Conservation (phyloP, 1,140 invertebrate species). For the Drosophila arizonae region DNA sequence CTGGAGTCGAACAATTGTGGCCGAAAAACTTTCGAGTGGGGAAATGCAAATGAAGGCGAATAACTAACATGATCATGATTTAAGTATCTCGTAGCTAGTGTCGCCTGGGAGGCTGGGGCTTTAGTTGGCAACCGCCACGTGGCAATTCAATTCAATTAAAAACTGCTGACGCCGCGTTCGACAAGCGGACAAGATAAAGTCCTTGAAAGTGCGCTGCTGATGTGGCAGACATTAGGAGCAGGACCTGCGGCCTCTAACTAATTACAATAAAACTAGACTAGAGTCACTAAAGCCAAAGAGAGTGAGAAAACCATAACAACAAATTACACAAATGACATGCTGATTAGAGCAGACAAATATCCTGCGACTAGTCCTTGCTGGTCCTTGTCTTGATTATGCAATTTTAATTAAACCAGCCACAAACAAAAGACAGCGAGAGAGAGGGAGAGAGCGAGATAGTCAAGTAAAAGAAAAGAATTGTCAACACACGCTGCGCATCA, state of each 20-base stretch:
- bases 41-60: slow-evolving; percentile 71
- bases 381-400: slow-evolving; percentile 54
- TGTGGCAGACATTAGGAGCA: slow-evolving; percentile 39
- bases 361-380: slow-evolving; percentile 26
- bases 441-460: not conserved
- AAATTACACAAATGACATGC: slow-evolving; percentile 72
- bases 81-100: slow-evolving; percentile 10
- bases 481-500: slow-evolving; percentile 47
- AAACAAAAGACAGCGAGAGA: slow-evolving; percentile 24
- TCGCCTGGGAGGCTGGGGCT: not conserved
- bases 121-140: slow-evolving; percentile 41
- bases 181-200: slow-evolving; percentile 56
- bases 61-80: slow-evolving; percentile 58
- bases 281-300: slow-evolving; percentile 2
- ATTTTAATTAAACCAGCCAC: slow-evolving; percentile 65
- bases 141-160: slow-evolving; percentile 77
- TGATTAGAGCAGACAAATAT: slow-evolving; percentile 61
- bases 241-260: slow-evolving; percentile 50
- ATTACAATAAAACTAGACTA: slow-evolving; percentile 65
- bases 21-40: slow-evolving; percentile 22
- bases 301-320: slow-evolving; percentile 40
- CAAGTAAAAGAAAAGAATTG: slow-evolving; percentile 11
- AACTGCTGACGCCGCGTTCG: slow-evolving; percentile 67
- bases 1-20: slow-evolving; percentile 56
- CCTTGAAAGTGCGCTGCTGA: slow-evolving; percentile 32